Conservation (phyloP, 1,140 invertebrate genomes). For the Caenorhabditis tropicalis region DNA sequence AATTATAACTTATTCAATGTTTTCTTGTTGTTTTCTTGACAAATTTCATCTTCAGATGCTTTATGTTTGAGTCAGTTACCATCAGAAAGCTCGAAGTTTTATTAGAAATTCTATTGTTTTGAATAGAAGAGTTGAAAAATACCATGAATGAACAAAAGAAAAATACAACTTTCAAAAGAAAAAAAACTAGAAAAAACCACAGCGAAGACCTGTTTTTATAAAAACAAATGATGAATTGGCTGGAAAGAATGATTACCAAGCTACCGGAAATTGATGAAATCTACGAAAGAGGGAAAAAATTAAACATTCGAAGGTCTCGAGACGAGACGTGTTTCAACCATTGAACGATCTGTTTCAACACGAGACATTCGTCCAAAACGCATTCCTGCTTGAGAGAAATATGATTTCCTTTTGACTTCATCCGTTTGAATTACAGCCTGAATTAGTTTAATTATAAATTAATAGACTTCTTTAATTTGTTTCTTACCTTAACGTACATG, state of each 20-base stretch:
- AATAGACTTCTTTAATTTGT: background rate
- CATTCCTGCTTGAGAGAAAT: constrained; percentile 46
- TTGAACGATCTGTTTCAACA: constrained; percentile 37
- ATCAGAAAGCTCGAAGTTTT: background rate
- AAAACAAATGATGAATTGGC: background rate
- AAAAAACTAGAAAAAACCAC: background rate
- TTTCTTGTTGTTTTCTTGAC: constrained; percentile 1
- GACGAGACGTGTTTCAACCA: constrained; percentile 30
- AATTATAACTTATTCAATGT: background rate
- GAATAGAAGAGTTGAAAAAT: background rate
- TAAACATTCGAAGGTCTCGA: constrained; percentile 36
- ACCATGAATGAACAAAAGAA: background rate
- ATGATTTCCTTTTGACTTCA: constrained; percentile 20
- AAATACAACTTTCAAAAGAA: background rate
- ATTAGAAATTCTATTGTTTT: constrained; percentile 4
- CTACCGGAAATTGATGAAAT: background rate
- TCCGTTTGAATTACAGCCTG: constrained; percentile 41
- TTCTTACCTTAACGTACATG: constrained; percentile 61
- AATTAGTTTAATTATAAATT: background rate
- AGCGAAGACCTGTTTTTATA: background rate
- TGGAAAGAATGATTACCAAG: background rate
- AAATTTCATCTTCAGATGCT: background rate
- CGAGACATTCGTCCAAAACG: constrained; percentile 42
- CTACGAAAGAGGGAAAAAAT: background rate
- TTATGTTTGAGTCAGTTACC: background rate